Percentiles rank a stretch among this genome's conserved stretches.
These are phyloP conservation scores for Chaetogeoica ovagalla DNA, from an alignment of 2,888 invertebrate species.

Conservation along the genomic window DNA sequence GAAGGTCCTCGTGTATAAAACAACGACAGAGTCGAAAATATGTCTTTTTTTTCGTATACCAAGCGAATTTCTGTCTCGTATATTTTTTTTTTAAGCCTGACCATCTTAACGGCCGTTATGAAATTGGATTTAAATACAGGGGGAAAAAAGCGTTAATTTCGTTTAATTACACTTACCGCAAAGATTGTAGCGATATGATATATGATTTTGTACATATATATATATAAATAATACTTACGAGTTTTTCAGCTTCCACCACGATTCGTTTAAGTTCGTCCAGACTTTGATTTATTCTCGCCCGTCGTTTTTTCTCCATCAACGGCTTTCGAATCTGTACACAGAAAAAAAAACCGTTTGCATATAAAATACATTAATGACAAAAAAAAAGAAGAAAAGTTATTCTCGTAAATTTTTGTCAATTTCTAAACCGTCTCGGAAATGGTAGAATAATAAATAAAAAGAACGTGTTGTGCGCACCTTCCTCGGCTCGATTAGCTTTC, in stretches of 20 bases:
- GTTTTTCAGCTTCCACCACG: slow-evolving; percentile 46
- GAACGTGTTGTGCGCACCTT: slow-evolving; percentile 4
- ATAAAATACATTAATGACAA: not conserved
- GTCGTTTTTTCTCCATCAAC: slow-evolving; percentile 54
- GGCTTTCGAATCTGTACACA: slow-evolving; percentile 51
- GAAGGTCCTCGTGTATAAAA: no score
- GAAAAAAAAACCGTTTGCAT: not conserved
- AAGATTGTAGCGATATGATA: not conserved
- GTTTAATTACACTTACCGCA: no score
- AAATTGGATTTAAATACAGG: no score
- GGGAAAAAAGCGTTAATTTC: no score
- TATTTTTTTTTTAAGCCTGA: no score
- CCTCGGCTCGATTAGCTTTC: slow-evolving; percentile 23
- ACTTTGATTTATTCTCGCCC: slow-evolving; percentile 53
- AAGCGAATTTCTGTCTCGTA: no score
- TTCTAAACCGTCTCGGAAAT: not conserved
- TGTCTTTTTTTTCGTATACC: no score
- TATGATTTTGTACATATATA: no score
- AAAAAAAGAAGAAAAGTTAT: no score
- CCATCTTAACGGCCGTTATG: no score
- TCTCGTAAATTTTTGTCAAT: no score
- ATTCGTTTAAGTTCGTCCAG: slow-evolving; percentile 52
- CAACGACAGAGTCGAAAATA: no score
- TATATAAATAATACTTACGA: slow-evolving; percentile 26
- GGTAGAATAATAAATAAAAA: not conserved